phyloP scores from a whole-genome alignment of 1,140 invertebrate species.

The Drepana arcuata region DNA sequence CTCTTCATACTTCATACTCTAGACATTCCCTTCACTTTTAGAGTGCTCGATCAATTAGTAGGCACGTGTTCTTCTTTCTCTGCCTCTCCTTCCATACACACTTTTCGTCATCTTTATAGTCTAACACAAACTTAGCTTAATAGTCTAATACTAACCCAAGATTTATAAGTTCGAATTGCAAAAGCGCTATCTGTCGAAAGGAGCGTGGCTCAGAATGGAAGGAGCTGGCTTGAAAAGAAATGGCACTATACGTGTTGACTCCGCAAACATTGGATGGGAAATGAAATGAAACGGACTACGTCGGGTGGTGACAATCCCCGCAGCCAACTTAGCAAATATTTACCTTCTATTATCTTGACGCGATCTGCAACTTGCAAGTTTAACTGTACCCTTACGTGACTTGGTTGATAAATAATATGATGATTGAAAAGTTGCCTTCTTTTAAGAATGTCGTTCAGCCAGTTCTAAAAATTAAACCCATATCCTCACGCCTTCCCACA shows the following conservation, averaged over 20 bases:
- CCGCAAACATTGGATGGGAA: slow-evolving; percentile 21
- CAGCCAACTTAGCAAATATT: slow-evolving; percentile 14
- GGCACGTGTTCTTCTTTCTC: not conserved
- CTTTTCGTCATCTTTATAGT: too few species aligned
- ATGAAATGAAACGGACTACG: slow-evolving; percentile 19
- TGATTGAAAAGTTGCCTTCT: too few species aligned
- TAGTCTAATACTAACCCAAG: slow-evolving; percentile 11
- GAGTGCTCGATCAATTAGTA: not conserved
- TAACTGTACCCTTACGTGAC: too few species aligned
- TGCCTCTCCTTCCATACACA: too few species aligned
- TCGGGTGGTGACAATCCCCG: too few species aligned
- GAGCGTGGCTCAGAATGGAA: slow-evolving; percentile 5
- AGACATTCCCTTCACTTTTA: too few species aligned
- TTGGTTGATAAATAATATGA: too few species aligned
- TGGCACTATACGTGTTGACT: slow-evolving; percentile 15
- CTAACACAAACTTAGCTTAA: too few species aligned
- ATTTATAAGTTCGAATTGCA: slow-evolving; percentile 10
- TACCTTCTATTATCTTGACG: slow-evolving; percentile 21
- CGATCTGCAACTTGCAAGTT: slow-evolving; percentile 9
- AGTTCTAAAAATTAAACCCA: too few species aligned
- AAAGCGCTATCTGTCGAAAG: slow-evolving; percentile 8
- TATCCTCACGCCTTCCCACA: too few species aligned
- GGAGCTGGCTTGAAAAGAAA: slow-evolving; percentile 13
- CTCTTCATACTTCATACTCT: too few species aligned
- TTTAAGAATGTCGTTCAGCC: too few species aligned